Evolutionary conservation across 2,797 vertebrate species (phyloP).

Genomic region (Falco peregrinus): DNA sequence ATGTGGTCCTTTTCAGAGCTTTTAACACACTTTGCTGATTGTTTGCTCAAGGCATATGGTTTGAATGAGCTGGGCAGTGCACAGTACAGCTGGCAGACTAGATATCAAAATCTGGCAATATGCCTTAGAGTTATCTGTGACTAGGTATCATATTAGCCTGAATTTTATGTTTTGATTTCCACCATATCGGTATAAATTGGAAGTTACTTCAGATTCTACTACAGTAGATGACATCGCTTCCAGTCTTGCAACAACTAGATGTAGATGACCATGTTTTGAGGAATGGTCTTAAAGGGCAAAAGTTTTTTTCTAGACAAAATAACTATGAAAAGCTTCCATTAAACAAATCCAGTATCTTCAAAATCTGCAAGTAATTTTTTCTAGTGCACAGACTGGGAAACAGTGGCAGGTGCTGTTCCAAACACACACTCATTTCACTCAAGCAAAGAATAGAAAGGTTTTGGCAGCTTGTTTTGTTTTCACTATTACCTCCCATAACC

Average conservation of each 20-base stretch:
- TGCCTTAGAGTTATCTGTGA: slow-evolving; percentile 2
- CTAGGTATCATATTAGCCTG: slow-evolving; percentile 14
- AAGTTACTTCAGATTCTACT: neutral
- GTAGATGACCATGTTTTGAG: neutral
- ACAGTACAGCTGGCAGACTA: slow-evolving; percentile 50
- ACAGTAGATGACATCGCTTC: neutral
- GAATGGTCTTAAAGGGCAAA: neutral
- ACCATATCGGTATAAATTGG: neutral
- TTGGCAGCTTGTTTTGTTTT: slow-evolving; percentile 21
- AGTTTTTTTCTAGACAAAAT: neutral
- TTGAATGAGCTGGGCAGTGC: slow-evolving; percentile 60
- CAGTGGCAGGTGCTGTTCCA: slow-evolving; percentile 50
- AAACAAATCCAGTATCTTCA: slow-evolving; percentile 3
- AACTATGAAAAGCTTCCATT: neutral
- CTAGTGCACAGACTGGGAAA: slow-evolving; percentile 28
- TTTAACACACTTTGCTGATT: slow-evolving; percentile 59
- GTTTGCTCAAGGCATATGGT: slow-evolving; percentile 64
- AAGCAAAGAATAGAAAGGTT: slow-evolving; percentile 25
- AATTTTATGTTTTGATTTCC: neutral
- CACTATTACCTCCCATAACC: neutral
- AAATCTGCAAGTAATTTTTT: slow-evolving; percentile 18
- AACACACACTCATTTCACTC: slow-evolving; percentile 46
- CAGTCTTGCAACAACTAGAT: neutral
- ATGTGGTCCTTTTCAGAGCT: slow-evolving; percentile 37
- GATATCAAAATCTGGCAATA: slow-evolving; percentile 42